Conservation (phyloP, 2,888 invertebrate genomes). For the Tuta absoluta region DNA sequence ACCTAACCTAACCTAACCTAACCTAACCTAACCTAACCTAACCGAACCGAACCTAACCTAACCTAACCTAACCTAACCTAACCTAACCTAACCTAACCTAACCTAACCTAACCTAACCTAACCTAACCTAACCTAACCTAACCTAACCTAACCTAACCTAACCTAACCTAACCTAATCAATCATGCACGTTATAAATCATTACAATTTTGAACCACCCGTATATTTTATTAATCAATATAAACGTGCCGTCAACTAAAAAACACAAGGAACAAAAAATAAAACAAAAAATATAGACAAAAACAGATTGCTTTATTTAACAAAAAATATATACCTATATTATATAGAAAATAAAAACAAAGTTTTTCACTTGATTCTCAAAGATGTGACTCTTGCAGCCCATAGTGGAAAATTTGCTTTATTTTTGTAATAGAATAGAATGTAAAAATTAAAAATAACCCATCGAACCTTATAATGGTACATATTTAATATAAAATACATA, state of each 20-base stretch:
- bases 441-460: too few relatives aligned
- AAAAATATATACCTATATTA: too few relatives aligned
- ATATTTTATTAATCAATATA: slow-evolving; percentile 61
- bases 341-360: too few relatives aligned
- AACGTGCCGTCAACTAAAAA: too few relatives aligned
- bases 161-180: slow-evolving; percentile 32
- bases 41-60: slow-evolving; percentile 29
- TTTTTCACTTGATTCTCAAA: too few relatives aligned
- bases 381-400: too few relatives aligned
- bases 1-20: slow-evolving; percentile 31
- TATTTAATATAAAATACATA: too few relatives aligned
- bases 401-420: too few relatives aligned
- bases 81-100: slow-evolving; percentile 33
- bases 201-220: too few relatives aligned
- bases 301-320: slow-evolving; percentile 82
- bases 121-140: not conserved
- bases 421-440: too few relatives aligned
- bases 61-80: slow-evolving; percentile 32
- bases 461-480: too few relatives aligned
- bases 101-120: slow-evolving; percentile 22
- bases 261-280: slow-evolving; percentile 60
- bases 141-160: slow-evolving; percentile 27
- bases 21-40: slow-evolving; percentile 30
- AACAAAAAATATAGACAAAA: slow-evolving; percentile 76
- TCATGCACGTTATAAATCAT: slow-evolving; percentile 42